A percentile compares a stretch with the other conserved stretches of the same genome.
phyloP scores from a whole-genome alignment of 2,888 invertebrate genomes.

The Diachrysia chrysitis region DNA sequence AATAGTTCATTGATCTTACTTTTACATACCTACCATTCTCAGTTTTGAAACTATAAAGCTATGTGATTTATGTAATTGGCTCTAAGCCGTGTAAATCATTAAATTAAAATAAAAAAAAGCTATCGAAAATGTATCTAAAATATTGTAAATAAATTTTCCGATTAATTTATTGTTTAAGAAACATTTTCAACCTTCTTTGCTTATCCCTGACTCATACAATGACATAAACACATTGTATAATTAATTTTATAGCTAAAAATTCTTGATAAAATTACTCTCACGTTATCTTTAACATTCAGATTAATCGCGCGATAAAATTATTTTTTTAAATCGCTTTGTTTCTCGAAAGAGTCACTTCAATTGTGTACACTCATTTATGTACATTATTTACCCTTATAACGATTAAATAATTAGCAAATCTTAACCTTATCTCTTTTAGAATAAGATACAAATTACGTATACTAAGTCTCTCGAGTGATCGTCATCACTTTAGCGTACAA shows the following conservation, averaged over 20 bases:
- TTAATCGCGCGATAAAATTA: constrained; percentile 3
- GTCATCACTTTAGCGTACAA: not conserved
- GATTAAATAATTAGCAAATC: not conserved
- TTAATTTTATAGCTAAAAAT: constrained; percentile 11
- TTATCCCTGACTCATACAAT: not conserved
- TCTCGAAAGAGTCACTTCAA: constrained; percentile 19
- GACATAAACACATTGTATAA: constrained; percentile 8
- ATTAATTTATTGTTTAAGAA: no score
- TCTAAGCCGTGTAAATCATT: no score
- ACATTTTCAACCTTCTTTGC: not conserved
- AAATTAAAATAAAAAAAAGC: no score
- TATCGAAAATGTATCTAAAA: no score
- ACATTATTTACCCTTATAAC: not conserved
- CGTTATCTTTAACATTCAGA: constrained; percentile 12
- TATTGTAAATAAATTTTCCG: no score
- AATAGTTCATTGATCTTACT: constrained; percentile 27
- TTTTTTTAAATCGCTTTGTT: not conserved
- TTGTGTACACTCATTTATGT: not conserved
- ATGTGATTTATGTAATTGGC: no score
- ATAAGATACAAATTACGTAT: constrained; percentile 5
- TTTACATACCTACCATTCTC: not conserved
- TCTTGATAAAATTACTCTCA: constrained; percentile 15
- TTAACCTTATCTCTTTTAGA: not conserved
- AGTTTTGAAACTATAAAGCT: not conserved
- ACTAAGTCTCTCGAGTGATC: not conserved